Percentiles rank a stretch among this genome's conserved stretches.
Evolutionary conservation across 2,797 vertebrate species (phyloP).

Genomic region (Lithobates pipiens): DNA sequence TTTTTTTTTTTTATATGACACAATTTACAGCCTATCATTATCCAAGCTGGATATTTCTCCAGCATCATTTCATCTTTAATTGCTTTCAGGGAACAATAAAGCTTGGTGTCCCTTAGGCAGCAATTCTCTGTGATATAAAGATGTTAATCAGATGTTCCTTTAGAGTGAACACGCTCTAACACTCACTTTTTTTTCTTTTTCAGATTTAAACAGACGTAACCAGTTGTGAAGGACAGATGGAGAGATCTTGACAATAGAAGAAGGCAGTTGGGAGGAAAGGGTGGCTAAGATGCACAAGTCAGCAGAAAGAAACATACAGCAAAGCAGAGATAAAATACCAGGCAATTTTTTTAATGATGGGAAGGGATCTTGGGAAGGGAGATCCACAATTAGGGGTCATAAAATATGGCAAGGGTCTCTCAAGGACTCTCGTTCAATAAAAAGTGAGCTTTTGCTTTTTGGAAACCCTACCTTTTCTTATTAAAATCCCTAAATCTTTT

Average conservation of each 20-base stretch:
- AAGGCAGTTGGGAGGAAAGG: background rate
- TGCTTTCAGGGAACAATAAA: constrained; percentile 50
- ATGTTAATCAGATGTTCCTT: constrained; percentile 55
- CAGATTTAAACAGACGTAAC: constrained; percentile 39
- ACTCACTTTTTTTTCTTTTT: constrained; percentile 27
- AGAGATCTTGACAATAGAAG: constrained; percentile 27
- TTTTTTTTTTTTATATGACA: background rate
- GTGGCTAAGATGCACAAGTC: constrained; percentile 4
- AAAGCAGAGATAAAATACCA: constrained; percentile 17
- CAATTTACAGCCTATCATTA: constrained; percentile 48
- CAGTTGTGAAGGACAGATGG: constrained; percentile 39
- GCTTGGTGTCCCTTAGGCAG: constrained; percentile 43
- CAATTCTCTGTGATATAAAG: constrained; percentile 43
- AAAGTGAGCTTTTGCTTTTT: background rate
- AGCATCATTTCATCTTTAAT: constrained; percentile 52
- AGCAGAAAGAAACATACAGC: constrained; percentile 8
- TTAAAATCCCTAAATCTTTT: too few species aligned
- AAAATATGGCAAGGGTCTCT: background rate
- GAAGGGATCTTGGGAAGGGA: background rate
- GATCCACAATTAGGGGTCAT: constrained; percentile 1
- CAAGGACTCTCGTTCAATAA: background rate
- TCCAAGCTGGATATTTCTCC: constrained; percentile 15
- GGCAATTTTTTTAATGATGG: background rate
- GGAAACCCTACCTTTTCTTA: background rate
- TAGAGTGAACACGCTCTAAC: constrained; percentile 32